Base-by-base conservation (phyloP, 2,888 invertebrate species). In the Anticlea derivata region DNA sequence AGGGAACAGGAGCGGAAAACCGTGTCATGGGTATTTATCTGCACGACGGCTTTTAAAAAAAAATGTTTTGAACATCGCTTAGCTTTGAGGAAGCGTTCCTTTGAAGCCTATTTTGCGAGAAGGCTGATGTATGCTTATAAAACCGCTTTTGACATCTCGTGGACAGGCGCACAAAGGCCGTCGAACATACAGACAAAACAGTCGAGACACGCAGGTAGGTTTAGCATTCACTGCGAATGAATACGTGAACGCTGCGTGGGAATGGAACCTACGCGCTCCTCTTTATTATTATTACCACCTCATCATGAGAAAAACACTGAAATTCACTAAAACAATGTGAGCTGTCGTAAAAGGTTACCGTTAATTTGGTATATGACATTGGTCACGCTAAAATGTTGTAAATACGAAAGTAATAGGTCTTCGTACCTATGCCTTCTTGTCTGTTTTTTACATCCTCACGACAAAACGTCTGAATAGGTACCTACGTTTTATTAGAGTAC, bases 191-290 rank as follows among this genome's bases (percentile, higher is more conserved):
- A 75, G 63, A 86, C 81, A 84, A 81, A 82, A 78, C 75, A 70
- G 56, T 57, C 53, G 63, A 68, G 58, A 67, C 63, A 67, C 62
- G 10, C 31, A 26, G 11, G 26, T 34, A 61, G 58, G n/a, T n/a
- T 24, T 27, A 24, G 60, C 69, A 70, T 77, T 78, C 69, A 75
- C 61, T 57, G 50, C 50, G 53, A 63, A 58, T 80, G 74, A 80
- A 78, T 77, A 66, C 70, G 73, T 65, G 70, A 75, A 75, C 67
- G 70, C 63, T 43, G 76, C 86, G 88, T 87, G 87, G 86, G 88
- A 88, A 86, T 64, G 52, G 65, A n/a, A n/a, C n/a, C n/a, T 65
- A 49, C 64, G 60, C 55, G 70, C 71, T 73, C 67, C 70, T 74
- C 68, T 68, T 71, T 65, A 66, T 73, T 70, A 70, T 71, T 65